A percentile compares a stretch with the other conserved stretches of the same genome.
Evolutionary conservation across 2,888 invertebrate species (phyloP).

Genomic region (Micoletzkya japonica): DNA sequence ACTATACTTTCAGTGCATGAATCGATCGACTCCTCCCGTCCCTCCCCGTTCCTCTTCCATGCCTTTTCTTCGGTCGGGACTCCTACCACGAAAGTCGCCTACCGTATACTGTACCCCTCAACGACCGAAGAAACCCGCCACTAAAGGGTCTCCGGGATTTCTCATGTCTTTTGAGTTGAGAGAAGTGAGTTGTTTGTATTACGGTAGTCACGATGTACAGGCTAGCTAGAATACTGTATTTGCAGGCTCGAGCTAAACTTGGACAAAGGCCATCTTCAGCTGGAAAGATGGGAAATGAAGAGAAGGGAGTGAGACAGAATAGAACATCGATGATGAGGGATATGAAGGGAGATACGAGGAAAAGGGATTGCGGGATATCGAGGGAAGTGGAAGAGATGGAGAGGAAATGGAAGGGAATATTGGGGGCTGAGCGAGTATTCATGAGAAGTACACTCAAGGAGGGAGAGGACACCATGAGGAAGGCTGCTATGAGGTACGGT

Average conservation of each 20-base stretch:
- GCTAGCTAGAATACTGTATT: background rate
- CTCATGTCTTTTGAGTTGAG: conserved; percentile 8
- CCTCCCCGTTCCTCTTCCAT: too few relatives aligned
- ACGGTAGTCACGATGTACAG: too few relatives aligned
- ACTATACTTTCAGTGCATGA: background rate
- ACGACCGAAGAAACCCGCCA: background rate
- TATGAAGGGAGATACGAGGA: background rate
- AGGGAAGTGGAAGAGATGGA: conserved; percentile 6
- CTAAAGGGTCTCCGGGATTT: conserved; percentile 8
- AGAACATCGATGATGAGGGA: background rate
- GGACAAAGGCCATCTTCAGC: background rate
- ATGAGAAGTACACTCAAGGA: conserved; percentile 8
- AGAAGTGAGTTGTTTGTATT: conserved; percentile 1
- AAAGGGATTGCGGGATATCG: background rate
- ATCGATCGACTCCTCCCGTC: too few relatives aligned
- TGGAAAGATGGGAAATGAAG: too few relatives aligned
- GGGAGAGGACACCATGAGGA: conserved; percentile 1
- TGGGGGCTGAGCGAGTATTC: conserved; percentile 14
- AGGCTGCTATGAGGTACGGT: conserved; percentile 19
- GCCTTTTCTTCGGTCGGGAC: too few relatives aligned
- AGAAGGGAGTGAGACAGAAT: background rate
- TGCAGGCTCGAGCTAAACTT: background rate
- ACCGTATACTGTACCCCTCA: background rate
- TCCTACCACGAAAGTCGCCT: conserved; percentile 2
- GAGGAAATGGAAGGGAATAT: conserved; percentile 12